A percentile compares a stretch with the other conserved stretches of the same genome.
phyloP scores from a whole-genome alignment of 2,888 invertebrate species.

The Andrena minutula region DNA sequence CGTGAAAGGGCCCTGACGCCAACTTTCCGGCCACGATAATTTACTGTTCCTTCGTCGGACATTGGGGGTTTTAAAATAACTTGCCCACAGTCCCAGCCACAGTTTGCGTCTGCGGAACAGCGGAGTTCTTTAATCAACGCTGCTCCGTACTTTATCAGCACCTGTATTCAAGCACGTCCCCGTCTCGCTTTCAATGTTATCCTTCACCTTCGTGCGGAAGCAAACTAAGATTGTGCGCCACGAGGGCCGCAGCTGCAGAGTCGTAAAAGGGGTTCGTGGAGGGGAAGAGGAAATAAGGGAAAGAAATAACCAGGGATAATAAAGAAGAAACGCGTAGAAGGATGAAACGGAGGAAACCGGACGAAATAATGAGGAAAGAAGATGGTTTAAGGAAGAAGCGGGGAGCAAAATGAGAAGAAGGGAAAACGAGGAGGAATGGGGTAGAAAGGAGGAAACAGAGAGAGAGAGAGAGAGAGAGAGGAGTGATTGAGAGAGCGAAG shows the following conservation, averaged over 20 bases:
- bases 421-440: not conserved
- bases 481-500: conserved; percentile 25
- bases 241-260: not conserved
- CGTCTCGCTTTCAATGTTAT: conserved; percentile 19
- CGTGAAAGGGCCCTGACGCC: not conserved
- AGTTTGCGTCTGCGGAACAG: conserved; percentile 32
- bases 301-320: conserved; percentile 2
- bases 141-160: conserved; percentile 52
- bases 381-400: not conserved
- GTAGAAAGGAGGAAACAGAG: not conserved
- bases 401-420: not conserved
- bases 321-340: not conserved
- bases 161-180: conserved; percentile 27
- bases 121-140: conserved; percentile 52
- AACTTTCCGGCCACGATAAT: conserved; percentile 39
- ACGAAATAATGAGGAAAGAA: not conserved
- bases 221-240: conserved; percentile 7
- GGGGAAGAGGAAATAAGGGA: not conserved
- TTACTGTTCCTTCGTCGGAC: conserved; percentile 37
- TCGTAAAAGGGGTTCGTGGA: not conserved
- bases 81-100: not conserved
- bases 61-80: conserved; percentile 33
- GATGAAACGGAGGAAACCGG: too few relatives aligned
- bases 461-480: not conserved
- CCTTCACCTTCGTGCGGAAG: conserved; percentile 9